Base-by-base conservation (phyloP, 1,140 invertebrate genomes). In the Tetragonula clypearis region DNA sequence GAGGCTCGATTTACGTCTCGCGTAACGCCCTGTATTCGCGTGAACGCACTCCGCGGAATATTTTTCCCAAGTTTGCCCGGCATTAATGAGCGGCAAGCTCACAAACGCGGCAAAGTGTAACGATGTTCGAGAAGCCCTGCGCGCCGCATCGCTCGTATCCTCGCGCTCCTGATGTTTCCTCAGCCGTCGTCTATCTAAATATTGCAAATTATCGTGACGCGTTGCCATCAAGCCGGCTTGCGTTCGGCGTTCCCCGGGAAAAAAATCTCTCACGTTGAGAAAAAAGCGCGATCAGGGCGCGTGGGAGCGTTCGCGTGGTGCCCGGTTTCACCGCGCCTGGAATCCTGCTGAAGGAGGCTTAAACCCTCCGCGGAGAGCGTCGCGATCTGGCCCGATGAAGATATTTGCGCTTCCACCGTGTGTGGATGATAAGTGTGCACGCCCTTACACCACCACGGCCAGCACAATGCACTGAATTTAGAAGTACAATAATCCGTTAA, bases 391-490 rank as follows among this genome's bases (percentile, higher is more conserved):
- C 41, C 30, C 58, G 77, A 60, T 75, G 35, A 86, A 88, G 79
- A 88, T 88, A 88, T 89, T 77, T 86, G 55, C 79, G 55, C 35
- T 23, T 62, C 30, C 68, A 58, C 55, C 41, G 23, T 8, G 26
- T 6, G 26, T 6, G 9, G 66, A 26, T 41, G 74, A 84, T 71
- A 60, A 65, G 30, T 35, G 9, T 3, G 66, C 30, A 56, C 55
- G 56, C 55, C 56, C 66, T 73, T 23, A 30, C 66, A 26, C 60
- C 49, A 26, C 74, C 35, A 12, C 53, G 23, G 6, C 35, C 19
- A 21, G 65, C 35, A 88, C 71, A 89, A 86, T 90, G 72, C 79
- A 41, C 49, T 26, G 65, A 89, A 90, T 89, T 87, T 87, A 79
- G n/a, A 80, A 79, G 75, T 72, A 53, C 56, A 58, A 65, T 82